These are phyloP conservation scores for Lordiphosa collinella DNA, from an alignment of 1,140 invertebrate genomes.

Conservation along the genomic window DNA sequence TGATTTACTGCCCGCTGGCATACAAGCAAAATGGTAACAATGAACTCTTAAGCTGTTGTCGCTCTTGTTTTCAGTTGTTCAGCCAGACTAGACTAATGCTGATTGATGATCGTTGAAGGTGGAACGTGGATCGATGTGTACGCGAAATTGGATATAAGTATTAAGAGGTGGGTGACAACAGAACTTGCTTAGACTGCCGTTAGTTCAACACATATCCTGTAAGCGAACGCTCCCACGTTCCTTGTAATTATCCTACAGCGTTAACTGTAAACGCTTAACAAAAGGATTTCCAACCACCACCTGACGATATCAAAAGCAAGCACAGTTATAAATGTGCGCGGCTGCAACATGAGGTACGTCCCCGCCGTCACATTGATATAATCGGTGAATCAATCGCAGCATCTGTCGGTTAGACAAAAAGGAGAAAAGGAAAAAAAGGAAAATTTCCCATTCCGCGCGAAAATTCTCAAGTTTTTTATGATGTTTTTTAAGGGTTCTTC, in stretches of 20 bases:
- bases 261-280: conserved; percentile 70
- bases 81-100: conserved; percentile 55
- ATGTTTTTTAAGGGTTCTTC: conserved; percentile 35
- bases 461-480: conserved; percentile 76
- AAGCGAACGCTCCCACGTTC: conserved; percentile 57
- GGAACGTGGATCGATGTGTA: too few species aligned
- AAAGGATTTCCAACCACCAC: conserved; percentile 67
- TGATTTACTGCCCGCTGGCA: too few species aligned
- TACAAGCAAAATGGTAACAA: conserved; percentile 64
- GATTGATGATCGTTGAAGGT: conserved; percentile 51
- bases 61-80: conserved; percentile 61
- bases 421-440: conserved; percentile 12
- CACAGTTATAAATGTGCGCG: conserved; percentile 51
- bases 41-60: conserved; percentile 77
- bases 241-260: conserved; percentile 48
- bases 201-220: conserved; percentile 56
- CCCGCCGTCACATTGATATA: conserved; percentile 22
- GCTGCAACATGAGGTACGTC: conserved; percentile 37
- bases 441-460: conserved; percentile 67
- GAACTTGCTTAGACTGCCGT: conserved; percentile 24
- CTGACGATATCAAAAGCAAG: conserved; percentile 68
- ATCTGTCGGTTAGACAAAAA: conserved; percentile 49
- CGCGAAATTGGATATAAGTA: conserved; percentile 53
- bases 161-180: background rate
- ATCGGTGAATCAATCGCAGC: conserved; percentile 59